Percentiles rank a stretch among this genome's conserved stretches.
phyloP scores from a whole-genome alignment of 2,797 vertebrate genomes.

The Hephaestus fuliginosus region DNA sequence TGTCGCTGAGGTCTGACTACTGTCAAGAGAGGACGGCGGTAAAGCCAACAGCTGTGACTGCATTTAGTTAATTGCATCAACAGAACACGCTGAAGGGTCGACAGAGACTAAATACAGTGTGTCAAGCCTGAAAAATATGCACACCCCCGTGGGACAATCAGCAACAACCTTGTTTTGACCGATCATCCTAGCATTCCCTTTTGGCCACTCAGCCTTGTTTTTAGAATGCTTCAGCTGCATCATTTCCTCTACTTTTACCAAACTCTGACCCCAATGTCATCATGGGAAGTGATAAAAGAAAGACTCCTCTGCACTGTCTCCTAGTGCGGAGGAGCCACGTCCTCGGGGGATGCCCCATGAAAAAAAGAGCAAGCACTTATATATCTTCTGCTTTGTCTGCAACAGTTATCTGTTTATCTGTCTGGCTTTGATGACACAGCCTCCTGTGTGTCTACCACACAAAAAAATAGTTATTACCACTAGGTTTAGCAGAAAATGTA shows the following conservation, averaged over 20 bases:
- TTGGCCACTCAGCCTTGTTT: neutral
- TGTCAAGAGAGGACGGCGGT: neutral
- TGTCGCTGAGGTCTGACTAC: constrained; percentile 1
- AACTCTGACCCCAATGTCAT: constrained; percentile 33
- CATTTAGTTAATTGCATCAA: constrained; percentile 14
- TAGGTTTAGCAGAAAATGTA: neutral
- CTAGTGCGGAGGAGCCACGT: constrained; percentile 2
- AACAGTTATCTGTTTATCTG: constrained; percentile 7
- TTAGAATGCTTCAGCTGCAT: constrained; percentile 3
- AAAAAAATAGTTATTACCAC: neutral
- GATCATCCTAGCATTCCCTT: neutral
- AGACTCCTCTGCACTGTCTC: neutral
- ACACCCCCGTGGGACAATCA: no score
- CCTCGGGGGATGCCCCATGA: neutral
- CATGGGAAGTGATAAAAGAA: constrained; percentile 4
- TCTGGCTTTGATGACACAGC: constrained; percentile 12
- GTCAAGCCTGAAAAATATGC: constrained; percentile 8
- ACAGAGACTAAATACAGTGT: constrained; percentile 15
- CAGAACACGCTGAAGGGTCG: neutral
- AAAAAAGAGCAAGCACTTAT: constrained; percentile 12
- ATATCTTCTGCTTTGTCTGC: neutral
- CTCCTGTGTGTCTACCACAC: neutral
- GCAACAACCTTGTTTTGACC: constrained; percentile 15
- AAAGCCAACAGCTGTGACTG: neutral
- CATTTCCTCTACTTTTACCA: constrained; percentile 19